Evolutionary conservation across 2,888 invertebrate species (phyloP), one percentile per base, ranked within the genome.

Genomic region (Aspidiotus rigidus): DNA sequence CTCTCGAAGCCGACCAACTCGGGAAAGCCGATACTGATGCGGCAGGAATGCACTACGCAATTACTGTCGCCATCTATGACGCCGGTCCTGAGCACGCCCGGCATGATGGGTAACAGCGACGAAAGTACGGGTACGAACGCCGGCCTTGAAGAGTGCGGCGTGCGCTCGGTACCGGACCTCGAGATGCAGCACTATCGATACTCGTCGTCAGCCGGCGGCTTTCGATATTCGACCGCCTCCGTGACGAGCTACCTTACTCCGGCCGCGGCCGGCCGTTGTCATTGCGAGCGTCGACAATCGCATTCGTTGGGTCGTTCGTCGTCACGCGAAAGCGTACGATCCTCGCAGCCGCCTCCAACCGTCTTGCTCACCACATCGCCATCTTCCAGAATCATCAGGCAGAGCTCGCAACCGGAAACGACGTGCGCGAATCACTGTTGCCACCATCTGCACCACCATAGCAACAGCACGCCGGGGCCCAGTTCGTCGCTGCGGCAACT

Each of bases 401-500:
- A 90, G 82, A 90, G 90, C 78, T 90, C 89, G 74, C 90, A 90
- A 77, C 90, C 90, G 73, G 90, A 90, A 80, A 85, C 89, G 72
- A 83, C 84, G 69, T 80, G 80, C 74, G 86, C 86, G 77, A 83
- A 83, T 72, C 83, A 82, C 73, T 79, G 79, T 72, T 79, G 79
- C 71, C 75, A 77, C 72, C 77, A 78, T 74, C 77, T 79, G 72
- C 77, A 78, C 63, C 76, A 79, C 75, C 83, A 82, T 74, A 79
- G 78, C 72, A 79, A 79, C 72, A 75, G 77, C 72, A 75, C 79
- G 75, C 73, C 86, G 71, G 85, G 86, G 75, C 88, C 89, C 73
- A 91, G 90, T 80, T 89, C 90, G 77, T 93, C 93, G 55, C 80
- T 93, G 77, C 87, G 92, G 76, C 92, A 93, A 78, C 82, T 93